Evolutionary conservation across 2,888 invertebrate species (phyloP).

Genomic region (Phrixothrix hirtus): DNA sequence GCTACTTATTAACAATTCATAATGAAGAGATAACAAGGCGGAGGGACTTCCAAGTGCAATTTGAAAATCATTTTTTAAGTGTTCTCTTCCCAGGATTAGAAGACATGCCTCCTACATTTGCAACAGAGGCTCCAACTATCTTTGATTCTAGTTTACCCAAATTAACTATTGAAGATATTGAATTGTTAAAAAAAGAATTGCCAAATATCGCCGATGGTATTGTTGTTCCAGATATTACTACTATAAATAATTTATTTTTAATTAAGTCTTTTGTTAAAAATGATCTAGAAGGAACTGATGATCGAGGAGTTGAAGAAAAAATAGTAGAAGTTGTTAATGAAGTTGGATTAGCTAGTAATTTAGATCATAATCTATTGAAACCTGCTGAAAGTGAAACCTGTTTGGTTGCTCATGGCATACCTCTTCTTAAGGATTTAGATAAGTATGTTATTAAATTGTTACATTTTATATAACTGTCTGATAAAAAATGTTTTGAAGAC

Average conservation of each 20-base stretch:
- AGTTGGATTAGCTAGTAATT: conserved; percentile 50
- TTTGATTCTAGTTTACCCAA: conserved; percentile 76
- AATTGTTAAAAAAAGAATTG: conserved; percentile 63
- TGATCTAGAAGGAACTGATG: conserved; percentile 42
- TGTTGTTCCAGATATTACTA: conserved; percentile 69
- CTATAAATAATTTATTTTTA: conserved; percentile 71
- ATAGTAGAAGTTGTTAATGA: conserved; percentile 51
- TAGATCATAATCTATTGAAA: conserved; percentile 53
- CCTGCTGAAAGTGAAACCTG: conserved; percentile 51
- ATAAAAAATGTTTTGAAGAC: too few species aligned
- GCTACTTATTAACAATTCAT: conserved; percentile 77
- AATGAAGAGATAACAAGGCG: conserved; percentile 80
- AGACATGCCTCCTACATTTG: conserved; percentile 79
- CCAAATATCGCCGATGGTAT: conserved; percentile 69
- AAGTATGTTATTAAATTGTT: conserved; percentile 51
- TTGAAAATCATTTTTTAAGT: conserved; percentile 84
- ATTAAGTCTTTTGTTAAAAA: conserved; percentile 39
- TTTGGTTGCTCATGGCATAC: conserved; percentile 45
- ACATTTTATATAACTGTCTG: too few species aligned
- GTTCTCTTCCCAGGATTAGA: conserved; percentile 89
- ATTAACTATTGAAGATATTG: conserved; percentile 64
- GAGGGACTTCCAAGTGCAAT: conserved; percentile 74
- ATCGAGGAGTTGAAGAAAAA: conserved; percentile 50
- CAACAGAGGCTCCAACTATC: conserved; percentile 75
- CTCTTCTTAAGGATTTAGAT: conserved; percentile 53